These are phyloP conservation scores for Cryptotermes secundus DNA, from an alignment of 1,140 invertebrate genomes.

Conservation along the genomic window DNA sequence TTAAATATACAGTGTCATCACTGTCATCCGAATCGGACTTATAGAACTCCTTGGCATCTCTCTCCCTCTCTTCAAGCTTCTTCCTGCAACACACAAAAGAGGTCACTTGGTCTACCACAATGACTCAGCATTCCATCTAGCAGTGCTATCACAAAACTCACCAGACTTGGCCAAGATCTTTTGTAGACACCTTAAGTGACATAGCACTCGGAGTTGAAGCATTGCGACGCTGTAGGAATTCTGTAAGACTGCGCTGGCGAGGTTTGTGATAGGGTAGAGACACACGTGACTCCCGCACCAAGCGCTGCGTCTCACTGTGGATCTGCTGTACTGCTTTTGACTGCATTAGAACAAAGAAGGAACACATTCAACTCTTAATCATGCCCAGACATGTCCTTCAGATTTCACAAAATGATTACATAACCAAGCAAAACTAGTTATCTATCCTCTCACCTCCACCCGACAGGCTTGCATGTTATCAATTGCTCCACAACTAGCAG, in stretches of 20 bases:
- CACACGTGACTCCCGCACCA: slow-evolving; percentile 66
- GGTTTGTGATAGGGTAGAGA: slow-evolving; percentile 77
- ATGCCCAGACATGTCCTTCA: too few relatives aligned
- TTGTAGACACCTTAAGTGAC: slow-evolving; percentile 18
- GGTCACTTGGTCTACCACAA: too few relatives aligned
- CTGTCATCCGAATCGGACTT: slow-evolving; percentile 34
- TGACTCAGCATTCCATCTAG: too few relatives aligned
- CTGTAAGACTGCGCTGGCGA: slow-evolving; percentile 67
- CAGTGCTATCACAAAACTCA: neutral
- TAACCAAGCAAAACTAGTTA: too few relatives aligned
- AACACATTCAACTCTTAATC: too few relatives aligned
- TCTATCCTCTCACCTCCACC: too few relatives aligned
- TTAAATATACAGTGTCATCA: too few relatives aligned
- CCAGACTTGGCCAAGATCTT: neutral
- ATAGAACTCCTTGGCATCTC: slow-evolving; percentile 34
- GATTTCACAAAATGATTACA: too few relatives aligned
- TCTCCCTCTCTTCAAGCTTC: slow-evolving; percentile 28
- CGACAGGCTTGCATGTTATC: too few relatives aligned
- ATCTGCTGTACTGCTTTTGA: slow-evolving; percentile 51
- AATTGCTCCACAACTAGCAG: too few relatives aligned
- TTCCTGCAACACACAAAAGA: slow-evolving; percentile 30
- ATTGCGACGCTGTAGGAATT: slow-evolving; percentile 59
- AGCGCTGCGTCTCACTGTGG: slow-evolving; percentile 61
- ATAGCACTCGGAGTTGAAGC: neutral
- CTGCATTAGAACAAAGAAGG: neutral